These are phyloP conservation scores for Nemapogon koenigi DNA, from an alignment of 2,888 invertebrate genomes.

Conservation along the genomic window DNA sequence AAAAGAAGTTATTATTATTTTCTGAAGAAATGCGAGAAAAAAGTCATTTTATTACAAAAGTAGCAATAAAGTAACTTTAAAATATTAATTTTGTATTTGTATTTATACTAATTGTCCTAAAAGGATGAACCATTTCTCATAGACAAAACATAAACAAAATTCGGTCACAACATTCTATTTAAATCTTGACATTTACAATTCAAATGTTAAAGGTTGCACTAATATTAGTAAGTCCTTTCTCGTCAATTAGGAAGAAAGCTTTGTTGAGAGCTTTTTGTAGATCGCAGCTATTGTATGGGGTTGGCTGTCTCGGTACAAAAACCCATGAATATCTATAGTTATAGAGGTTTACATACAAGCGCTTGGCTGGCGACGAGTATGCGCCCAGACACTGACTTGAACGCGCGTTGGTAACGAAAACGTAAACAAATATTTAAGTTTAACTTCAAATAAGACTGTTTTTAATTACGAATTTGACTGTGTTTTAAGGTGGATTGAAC, in stretches of 20 bases:
- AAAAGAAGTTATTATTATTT: too few species aligned
- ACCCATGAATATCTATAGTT: slow-evolving; percentile 40
- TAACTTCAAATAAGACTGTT: slow-evolving; percentile 6
- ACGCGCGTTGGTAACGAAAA: slow-evolving; percentile 41
- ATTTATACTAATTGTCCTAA: too few species aligned
- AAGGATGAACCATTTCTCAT: too few species aligned
- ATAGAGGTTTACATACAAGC: slow-evolving; percentile 33
- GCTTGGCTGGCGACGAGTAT: slow-evolving; percentile 46
- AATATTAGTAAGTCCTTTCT: not conserved
- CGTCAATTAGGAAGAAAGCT: not conserved
- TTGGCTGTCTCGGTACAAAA: slow-evolving; percentile 28
- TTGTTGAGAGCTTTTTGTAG: slow-evolving; percentile 2
- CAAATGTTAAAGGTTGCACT: slow-evolving; percentile 5
- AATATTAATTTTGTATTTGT: too few species aligned
- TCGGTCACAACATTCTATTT: too few species aligned
- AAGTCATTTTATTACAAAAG: too few species aligned
- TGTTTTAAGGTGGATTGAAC: too few species aligned
- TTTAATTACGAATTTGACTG: slow-evolving; percentile 20
- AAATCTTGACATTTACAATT: slow-evolving; percentile 4
- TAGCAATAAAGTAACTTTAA: too few species aligned
- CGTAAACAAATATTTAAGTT: not conserved
- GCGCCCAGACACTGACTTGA: slow-evolving; percentile 49
- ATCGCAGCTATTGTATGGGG: not conserved
- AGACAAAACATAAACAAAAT: too few species aligned
- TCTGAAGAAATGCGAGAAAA: too few species aligned